phyloP scores from a whole-genome alignment of 2,113 vertebrate species.

The Albula glossodonta region DNA sequence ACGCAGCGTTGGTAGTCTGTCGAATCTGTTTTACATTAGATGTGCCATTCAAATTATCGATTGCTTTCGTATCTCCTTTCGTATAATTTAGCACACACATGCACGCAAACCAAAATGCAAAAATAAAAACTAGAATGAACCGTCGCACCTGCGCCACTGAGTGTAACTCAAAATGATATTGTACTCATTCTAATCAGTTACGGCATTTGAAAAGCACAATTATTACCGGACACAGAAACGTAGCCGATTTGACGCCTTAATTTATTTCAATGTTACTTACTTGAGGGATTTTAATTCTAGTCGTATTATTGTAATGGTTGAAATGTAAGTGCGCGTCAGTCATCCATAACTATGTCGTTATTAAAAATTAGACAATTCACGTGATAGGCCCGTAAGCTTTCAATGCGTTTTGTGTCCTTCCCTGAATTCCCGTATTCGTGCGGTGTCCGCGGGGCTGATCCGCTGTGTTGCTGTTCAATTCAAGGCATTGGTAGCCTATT shows the following conservation, averaged over 20 bases:
- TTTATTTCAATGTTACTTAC: conserved; percentile 1
- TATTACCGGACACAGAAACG: neutral
- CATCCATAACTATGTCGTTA: neutral
- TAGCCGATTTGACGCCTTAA: conserved; percentile 6
- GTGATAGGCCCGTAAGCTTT: neutral
- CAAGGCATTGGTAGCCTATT: conserved; percentile 52
- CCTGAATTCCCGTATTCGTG: neutral
- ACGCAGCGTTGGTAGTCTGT: neutral
- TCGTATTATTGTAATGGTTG: neutral
- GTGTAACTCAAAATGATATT: neutral
- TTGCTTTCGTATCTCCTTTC: neutral
- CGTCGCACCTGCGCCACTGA: neutral
- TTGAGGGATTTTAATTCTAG: neutral
- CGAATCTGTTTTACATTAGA: neutral
- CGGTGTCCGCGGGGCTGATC: neutral
- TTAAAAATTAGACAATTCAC: neutral
- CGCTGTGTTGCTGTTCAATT: neutral
- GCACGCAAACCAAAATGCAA: neutral
- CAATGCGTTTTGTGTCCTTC: neutral
- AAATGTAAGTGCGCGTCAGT: neutral
- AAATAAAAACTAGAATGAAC: neutral
- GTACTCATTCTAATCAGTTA: neutral
- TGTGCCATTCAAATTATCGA: neutral
- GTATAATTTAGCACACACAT: neutral
- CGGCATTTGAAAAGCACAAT: neutral